Conservation (phyloP, 2,113 vertebrate species). For the zebrafish (Danio rerio) region DNA sequence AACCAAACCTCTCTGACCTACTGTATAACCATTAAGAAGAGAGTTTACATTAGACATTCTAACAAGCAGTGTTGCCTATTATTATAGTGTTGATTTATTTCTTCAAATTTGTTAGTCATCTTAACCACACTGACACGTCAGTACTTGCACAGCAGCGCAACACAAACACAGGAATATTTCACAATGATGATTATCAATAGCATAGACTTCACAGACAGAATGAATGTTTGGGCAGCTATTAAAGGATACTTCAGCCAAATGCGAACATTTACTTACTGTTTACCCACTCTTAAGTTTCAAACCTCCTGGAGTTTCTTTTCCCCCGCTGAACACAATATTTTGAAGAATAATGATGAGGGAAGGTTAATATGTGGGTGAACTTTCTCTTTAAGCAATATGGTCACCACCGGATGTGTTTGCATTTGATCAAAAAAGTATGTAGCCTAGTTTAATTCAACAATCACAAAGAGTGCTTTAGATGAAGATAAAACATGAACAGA, state of each 20-base stretch:
- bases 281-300: no score
- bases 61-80: background rate
- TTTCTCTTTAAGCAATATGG: no score
- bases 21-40: background rate
- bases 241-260: no score
- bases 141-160: background rate
- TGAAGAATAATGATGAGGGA: no score
- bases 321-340: no score
- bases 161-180: background rate
- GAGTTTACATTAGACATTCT: background rate
- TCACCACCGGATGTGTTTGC: background rate
- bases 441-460: background rate
- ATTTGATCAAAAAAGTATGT: background rate
- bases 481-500: slow-evolving; percentile 25
- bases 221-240: background rate
- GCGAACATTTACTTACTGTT: no score
- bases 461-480: background rate
- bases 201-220: background rate
- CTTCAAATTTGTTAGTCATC: slow-evolving; percentile 2
- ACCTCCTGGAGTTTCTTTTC: no score
- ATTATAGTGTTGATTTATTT: background rate
- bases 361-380: no score
- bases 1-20: background rate
- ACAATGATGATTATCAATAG: background rate
- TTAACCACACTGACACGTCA: background rate